Percentiles rank a stretch among this genome's conserved stretches.
Conservation (phyloP, 2,797 vertebrate genomes). For the Lutra lutra region DNA sequence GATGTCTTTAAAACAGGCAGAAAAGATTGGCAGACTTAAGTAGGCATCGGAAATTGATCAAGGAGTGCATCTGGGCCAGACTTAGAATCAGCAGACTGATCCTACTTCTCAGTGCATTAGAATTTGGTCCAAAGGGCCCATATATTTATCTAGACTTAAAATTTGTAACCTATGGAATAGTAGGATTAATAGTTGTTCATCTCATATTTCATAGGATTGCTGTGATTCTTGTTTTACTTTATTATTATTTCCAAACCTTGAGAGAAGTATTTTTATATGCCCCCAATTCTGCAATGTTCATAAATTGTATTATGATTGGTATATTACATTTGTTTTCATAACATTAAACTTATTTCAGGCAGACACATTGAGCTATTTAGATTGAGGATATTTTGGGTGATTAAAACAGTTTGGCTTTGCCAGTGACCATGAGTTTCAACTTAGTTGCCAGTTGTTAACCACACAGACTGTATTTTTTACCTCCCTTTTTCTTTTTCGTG, state of each 20-base stretch:
- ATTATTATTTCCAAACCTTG: neutral
- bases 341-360: neutral
- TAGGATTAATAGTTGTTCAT: neutral
- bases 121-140: neutral
- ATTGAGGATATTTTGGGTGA: neutral
- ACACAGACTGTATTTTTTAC: neutral
- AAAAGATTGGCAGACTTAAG: neutral
- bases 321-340: neutral
- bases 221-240: neutral
- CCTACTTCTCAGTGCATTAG: neutral
- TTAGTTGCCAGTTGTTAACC: neutral
- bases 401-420: neutral
- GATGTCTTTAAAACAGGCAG: neutral
- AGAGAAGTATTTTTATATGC: conserved; percentile 8
- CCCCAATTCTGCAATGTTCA: neutral
- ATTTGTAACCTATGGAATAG: neutral
- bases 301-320: neutral
- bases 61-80: neutral
- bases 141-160: conserved; percentile 6
- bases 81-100: neutral
- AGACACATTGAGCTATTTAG: neutral
- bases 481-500: neutral
- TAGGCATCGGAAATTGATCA: neutral
- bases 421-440: neutral
- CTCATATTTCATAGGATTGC: neutral